A percentile compares a stretch with the other conserved stretches of the same genome.
Conservation (phyloP, 2,888 invertebrate species). For the Cinara cedri region DNA sequence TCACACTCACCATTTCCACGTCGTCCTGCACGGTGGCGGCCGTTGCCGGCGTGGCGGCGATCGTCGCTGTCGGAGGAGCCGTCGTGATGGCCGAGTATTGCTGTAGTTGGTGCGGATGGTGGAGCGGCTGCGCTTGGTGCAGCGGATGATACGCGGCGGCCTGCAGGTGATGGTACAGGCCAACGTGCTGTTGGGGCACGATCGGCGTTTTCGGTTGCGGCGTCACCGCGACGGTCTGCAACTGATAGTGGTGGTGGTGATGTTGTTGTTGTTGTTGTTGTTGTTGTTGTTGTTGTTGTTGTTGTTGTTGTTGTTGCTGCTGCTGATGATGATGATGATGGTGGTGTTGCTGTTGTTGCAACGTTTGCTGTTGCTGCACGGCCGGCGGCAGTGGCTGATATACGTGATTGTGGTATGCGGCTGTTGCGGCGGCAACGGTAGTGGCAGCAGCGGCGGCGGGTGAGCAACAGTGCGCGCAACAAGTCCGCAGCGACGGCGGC, state of each 20-base stretch:
- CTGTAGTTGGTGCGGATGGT: background rate
- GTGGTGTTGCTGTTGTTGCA: slow-evolving; percentile 8
- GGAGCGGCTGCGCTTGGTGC: background rate
- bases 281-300: background rate
- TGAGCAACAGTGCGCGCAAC: slow-evolving; percentile 57
- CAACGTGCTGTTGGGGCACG: slow-evolving; percentile 4
- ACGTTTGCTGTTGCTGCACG: slow-evolving; percentile 20
- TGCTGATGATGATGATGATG: slow-evolving; percentile 3
- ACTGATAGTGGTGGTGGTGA: slow-evolving; percentile 33
- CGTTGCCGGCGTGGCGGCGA: slow-evolving; percentile 40
- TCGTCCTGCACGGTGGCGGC: slow-evolving; percentile 54
- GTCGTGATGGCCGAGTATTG: slow-evolving; percentile 41
- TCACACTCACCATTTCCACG: slow-evolving; percentile 53
- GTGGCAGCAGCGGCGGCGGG: slow-evolving; percentile 41
- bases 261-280: background rate
- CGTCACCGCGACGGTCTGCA: slow-evolving; percentile 51
- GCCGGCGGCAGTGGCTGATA: slow-evolving; percentile 35
- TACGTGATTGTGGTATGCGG: background rate
- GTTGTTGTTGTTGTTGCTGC: background rate
- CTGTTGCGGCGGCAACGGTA: slow-evolving; percentile 15
- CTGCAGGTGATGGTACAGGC: slow-evolving; percentile 41
- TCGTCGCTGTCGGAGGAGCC: slow-evolving; percentile 53
- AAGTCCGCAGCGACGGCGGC: slow-evolving; percentile 53
- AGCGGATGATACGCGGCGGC: slow-evolving; percentile 34
- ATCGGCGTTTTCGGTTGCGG: slow-evolving; percentile 49